Conservation (phyloP, 1,140 invertebrate species). For the Glossosoma conforme region DNA sequence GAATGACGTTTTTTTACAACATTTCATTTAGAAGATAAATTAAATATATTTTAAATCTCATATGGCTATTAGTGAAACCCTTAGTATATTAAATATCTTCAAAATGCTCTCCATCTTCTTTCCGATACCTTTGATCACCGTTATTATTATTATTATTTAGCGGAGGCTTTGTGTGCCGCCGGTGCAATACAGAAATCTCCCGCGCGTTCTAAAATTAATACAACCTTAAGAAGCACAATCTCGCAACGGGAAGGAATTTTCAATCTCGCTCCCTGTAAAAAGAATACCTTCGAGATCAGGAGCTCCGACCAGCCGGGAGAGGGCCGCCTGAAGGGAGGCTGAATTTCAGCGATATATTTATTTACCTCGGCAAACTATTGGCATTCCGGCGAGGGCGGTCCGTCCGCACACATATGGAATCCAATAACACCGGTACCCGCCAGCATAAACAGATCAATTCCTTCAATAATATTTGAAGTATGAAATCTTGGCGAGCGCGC, state of each 20-base stretch:
- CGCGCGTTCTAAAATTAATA: conserved; percentile 27
- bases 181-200: too few relatives aligned
- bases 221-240: conserved; percentile 2
- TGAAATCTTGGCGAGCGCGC: conserved; percentile 19
- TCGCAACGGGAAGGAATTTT: conserved; percentile 22
- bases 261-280: conserved; percentile 21
- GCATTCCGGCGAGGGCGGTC: conserved; percentile 15
- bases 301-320: not conserved
- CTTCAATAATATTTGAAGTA: conserved; percentile 27
- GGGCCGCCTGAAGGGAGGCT: not conserved
- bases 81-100: too few relatives aligned
- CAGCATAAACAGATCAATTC: conserved; percentile 31
- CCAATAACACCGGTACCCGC: conserved; percentile 25
- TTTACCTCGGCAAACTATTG: conserved; percentile 24
- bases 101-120: too few relatives aligned
- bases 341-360: conserved; percentile 17
- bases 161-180: too few relatives aligned
- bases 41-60: too few relatives aligned
- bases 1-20: too few relatives aligned
- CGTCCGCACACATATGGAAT: conserved; percentile 18
- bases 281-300: conserved; percentile 23
- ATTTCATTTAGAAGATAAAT: too few relatives aligned
- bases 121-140: too few relatives aligned
- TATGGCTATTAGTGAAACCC: too few relatives aligned
- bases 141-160: too few relatives aligned